Evolutionary conservation across 2,113 vertebrate genomes (phyloP).

Genomic region (zebrafish (Danio rerio)): GRCz12tu NC_133191.1:34160001-34160500

Average conservation of each 20-base stretch:
- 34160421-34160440: too few relatives aligned
- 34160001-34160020: neutral
- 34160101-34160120: slow-evolving; percentile 33
- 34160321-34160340: too few relatives aligned
- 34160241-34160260: too few relatives aligned
- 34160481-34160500: too few relatives aligned
- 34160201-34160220: neutral
- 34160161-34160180: neutral
- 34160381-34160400: too few relatives aligned
- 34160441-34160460: too few relatives aligned
- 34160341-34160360: too few relatives aligned
- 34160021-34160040: slow-evolving; percentile 1
- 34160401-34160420: too few relatives aligned
- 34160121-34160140: slow-evolving; percentile 3
- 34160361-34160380: too few relatives aligned
- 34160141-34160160: neutral
- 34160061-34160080: slow-evolving; percentile 9
- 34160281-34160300: too few relatives aligned
- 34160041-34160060: neutral
- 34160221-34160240: neutral
- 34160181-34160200: neutral
- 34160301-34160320: too few relatives aligned
- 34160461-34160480: too few relatives aligned
- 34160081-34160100: slow-evolving; percentile 25
- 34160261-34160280: neutral